phyloP scores from a whole-genome alignment of 53 echinoderm and acorn worm genomes.

The Holothuria leucospilota region DNA sequence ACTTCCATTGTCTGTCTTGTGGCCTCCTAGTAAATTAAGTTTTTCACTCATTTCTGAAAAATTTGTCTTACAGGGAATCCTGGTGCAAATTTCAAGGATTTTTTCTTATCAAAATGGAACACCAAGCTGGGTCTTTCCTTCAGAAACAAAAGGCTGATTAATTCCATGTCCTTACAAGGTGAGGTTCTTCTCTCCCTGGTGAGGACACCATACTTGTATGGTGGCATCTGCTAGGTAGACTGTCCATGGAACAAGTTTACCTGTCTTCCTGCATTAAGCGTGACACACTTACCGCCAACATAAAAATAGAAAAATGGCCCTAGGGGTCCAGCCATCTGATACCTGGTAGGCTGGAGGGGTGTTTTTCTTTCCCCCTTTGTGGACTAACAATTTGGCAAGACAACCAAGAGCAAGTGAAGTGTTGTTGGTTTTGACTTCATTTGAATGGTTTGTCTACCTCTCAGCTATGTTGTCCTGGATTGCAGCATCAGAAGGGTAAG shows the following conservation, averaged over 20 bases:
- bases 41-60: no score
- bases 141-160: constrained; percentile 41
- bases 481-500: constrained; percentile 3
- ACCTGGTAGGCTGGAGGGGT: constrained; percentile 24
- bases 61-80: no score
- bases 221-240: not conserved
- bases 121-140: no score
- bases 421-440: constrained; percentile 35
- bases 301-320: constrained; percentile 21
- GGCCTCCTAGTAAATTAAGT: no score
- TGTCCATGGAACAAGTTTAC: constrained; percentile 14
- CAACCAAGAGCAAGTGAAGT: constrained; percentile 14
- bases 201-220: not conserved
- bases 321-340: constrained; percentile 13
- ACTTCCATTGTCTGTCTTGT: no score
- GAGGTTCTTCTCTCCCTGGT: not conserved
- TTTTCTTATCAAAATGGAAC: no score
- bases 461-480: constrained; percentile 4
- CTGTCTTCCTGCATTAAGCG: constrained; percentile 29
- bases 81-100: no score
- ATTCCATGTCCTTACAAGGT: constrained; percentile 14
- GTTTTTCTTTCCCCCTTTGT: constrained; percentile 31
- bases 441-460: not conserved
- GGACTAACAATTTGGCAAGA: constrained; percentile 35
- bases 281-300: constrained; percentile 26